phyloP scores from a whole-genome alignment of 1,140 invertebrate genomes.

The Cydia strobilella region DNA sequence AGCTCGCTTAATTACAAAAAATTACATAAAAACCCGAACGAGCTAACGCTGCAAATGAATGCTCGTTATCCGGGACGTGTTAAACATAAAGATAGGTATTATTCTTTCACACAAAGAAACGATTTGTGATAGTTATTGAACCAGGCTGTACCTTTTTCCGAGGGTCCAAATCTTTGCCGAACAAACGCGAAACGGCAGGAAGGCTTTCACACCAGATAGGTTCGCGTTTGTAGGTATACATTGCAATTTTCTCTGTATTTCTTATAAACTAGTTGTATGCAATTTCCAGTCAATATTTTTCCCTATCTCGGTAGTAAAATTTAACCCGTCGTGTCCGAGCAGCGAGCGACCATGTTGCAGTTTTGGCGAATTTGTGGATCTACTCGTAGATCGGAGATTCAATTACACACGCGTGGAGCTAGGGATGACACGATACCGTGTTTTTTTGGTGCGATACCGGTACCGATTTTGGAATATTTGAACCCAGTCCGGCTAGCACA shows the following conservation, averaged over 20 bases:
- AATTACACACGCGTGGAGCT: not conserved
- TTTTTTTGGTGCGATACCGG: not conserved
- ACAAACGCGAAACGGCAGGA: too few relatives aligned
- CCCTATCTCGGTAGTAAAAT: not conserved
- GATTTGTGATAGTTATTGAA: too few relatives aligned
- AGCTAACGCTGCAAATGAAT: conserved; percentile 7
- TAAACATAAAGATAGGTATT: not conserved
- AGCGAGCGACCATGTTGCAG: not conserved
- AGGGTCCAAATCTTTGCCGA: too few relatives aligned
- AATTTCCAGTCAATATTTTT: not conserved
- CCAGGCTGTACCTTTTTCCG: too few relatives aligned
- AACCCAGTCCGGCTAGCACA: too few relatives aligned
- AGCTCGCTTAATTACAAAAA: conserved; percentile 13
- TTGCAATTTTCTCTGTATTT: not conserved
- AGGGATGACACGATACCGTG: not conserved
- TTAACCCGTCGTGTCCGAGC: not conserved
- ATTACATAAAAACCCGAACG: not conserved
- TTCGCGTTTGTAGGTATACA: not conserved
- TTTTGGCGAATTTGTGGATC: not conserved
- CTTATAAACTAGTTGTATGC: not conserved
- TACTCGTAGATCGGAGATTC: conserved; percentile 2
- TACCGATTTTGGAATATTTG: not conserved
- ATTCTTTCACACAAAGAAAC: too few relatives aligned
- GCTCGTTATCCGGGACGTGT: not conserved
- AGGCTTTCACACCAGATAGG: too few relatives aligned